These are phyloP conservation scores for Botia almorhae DNA, from an alignment of 2,797 vertebrate genomes.

Conservation along the genomic window DNA sequence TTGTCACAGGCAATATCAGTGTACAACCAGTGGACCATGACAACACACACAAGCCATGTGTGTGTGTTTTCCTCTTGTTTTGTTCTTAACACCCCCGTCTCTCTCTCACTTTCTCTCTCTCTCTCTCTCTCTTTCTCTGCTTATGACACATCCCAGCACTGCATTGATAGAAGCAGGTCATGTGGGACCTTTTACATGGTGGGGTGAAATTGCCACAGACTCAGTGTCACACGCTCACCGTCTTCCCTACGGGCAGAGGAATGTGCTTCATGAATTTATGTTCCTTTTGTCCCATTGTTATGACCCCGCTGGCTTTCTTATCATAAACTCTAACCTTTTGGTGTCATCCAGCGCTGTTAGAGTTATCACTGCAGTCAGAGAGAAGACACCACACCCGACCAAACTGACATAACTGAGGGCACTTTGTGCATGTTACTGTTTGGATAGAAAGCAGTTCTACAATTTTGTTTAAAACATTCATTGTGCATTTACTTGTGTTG, in stretches of 20 bases:
- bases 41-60: conserved; percentile 55
- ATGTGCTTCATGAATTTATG: conserved; percentile 79
- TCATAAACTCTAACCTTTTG: conserved; percentile 82
- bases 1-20: conserved; percentile 76
- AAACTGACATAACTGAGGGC: not conserved
- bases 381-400: not conserved
- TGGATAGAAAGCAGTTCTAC: no score
- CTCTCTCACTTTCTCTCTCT: conserved; percentile 29
- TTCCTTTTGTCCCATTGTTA: conserved; percentile 62
- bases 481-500: not conserved
- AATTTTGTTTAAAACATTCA: no score
- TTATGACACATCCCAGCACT: conserved; percentile 55
- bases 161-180: conserved; percentile 77
- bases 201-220: conserved; percentile 74
- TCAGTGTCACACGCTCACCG: conserved; percentile 67
- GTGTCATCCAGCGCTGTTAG: conserved; percentile 67
- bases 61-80: conserved; percentile 32
- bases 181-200: conserved; percentile 77
- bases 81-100: conserved; percentile 6
- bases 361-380: conserved; percentile 71
- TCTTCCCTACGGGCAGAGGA: conserved; percentile 60
- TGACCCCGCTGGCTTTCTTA: conserved; percentile 80
- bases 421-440: no score
- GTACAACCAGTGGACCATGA: conserved; percentile 71
- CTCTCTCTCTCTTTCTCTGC: conserved; percentile 39